Evolutionary conservation across 2,888 invertebrate species (phyloP).

Genomic region (Volucella bombylans): DNA sequence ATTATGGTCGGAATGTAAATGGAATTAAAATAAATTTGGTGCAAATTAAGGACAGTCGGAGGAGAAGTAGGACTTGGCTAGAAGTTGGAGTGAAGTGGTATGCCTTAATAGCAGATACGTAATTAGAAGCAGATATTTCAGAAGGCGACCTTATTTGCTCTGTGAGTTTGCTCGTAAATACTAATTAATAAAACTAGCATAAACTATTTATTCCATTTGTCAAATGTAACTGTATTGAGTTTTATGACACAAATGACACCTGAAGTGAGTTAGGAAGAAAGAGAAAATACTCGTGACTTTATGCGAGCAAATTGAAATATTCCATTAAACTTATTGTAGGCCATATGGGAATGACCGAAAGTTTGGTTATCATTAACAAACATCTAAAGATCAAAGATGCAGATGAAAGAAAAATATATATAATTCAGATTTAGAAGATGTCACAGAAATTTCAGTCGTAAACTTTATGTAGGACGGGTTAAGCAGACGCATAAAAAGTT

Average conservation of each 20-base stretch:
- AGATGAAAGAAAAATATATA: too few species aligned
- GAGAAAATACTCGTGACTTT: too few species aligned
- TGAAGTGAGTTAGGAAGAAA: too few species aligned
- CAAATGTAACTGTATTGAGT: background rate
- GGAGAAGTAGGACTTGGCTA: slow-evolving; percentile 19
- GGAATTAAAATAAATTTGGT: slow-evolving; percentile 66
- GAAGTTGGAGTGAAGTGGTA: slow-evolving; percentile 6
- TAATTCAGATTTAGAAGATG: too few species aligned
- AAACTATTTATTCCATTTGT: slow-evolving; percentile 8
- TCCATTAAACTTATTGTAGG: too few species aligned
- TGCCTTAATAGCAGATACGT: slow-evolving; percentile 37
- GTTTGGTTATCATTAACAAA: too few species aligned
- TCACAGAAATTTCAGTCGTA: too few species aligned
- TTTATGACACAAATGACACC: background rate
- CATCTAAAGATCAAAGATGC: too few species aligned
- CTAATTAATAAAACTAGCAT: slow-evolving; percentile 43
- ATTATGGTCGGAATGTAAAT: slow-evolving; percentile 63
- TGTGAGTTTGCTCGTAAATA: slow-evolving; percentile 59
- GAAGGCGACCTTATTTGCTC: slow-evolving; percentile 53
- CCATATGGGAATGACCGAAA: too few species aligned
- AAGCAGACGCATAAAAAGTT: too few species aligned
- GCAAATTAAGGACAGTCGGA: slow-evolving; percentile 61
- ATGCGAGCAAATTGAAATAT: too few species aligned
- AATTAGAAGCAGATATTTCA: slow-evolving; percentile 56
- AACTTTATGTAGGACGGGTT: too few species aligned